These are phyloP conservation scores for Sapayoa aenigma DNA, from an alignment of 2,113 vertebrate genomes.

Conservation along the genomic window DNA sequence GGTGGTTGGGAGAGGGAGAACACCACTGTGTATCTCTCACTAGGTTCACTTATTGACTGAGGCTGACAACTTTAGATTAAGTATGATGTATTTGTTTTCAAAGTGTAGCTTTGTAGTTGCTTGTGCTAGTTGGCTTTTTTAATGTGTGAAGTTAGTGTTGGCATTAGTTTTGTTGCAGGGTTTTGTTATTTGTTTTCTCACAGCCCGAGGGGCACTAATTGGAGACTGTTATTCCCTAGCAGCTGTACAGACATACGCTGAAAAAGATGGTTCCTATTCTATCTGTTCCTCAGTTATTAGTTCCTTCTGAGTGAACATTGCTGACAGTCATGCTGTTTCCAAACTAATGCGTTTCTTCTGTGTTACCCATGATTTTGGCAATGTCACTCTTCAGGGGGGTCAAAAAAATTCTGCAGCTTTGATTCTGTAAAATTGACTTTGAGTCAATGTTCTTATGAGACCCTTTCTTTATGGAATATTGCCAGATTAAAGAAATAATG, in stretches of 20 bases:
- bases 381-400: neutral
- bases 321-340: slow-evolving; percentile 9
- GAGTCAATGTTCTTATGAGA: neutral
- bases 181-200: slow-evolving; percentile 30
- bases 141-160: neutral
- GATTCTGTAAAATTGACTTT: neutral
- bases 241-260: slow-evolving; percentile 4
- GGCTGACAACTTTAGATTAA: neutral
- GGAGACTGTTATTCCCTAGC: neutral
- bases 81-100: neutral
- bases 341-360: neutral
- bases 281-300: slow-evolving; percentile 5
- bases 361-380: neutral
- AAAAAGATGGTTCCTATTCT: slow-evolving; percentile 22
- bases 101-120: neutral
- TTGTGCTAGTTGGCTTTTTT: neutral
- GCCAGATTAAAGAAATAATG: neutral
- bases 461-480: neutral
- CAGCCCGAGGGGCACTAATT: slow-evolving; percentile 9
- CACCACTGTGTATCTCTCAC: neutral
- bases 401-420: neutral
- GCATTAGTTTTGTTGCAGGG: slow-evolving; percentile 11
- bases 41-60: neutral
- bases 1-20: neutral
- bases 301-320: slow-evolving; percentile 39